Base-by-base conservation (phyloP, 2,797 vertebrate genomes). In the Macropus fuliginosus region DNA sequence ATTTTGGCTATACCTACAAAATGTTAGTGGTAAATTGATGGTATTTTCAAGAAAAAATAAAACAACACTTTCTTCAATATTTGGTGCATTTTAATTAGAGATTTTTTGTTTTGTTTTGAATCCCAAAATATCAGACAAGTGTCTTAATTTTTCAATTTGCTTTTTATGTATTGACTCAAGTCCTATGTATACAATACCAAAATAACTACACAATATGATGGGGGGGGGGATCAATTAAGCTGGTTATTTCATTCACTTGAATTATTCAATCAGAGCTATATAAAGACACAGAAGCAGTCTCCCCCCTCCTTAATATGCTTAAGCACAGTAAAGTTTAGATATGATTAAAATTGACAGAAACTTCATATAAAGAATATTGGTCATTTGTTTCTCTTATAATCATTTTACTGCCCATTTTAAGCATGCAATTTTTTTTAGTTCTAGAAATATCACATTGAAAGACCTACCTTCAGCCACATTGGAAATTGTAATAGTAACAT, bases 41-140 rank as follows among this genome's bases (percentile, higher is more conserved):
- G 87, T 96, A 56, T 94, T 93, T 96, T 96, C 95, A 95, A 97
- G 95, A 97, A 97, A 92, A 91, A 74, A 28, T 52, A 92, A 95
- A 93, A 66, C 50, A 94, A 18, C 0, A 46, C 31, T 95, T 95
- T 56, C 31, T 94, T 96, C 87, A 90, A 62, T 93, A 93, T 95
- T 74, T n/a, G n/a, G n/a, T 40, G 16, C n/a, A 74, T 21, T 74
- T 74, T 16, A 40, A n/a, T 18, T 74, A 74, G n/a, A 74, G 1
- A 40, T 74, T 40, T 40, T 66, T 66, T 66, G 14, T 66, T 66
- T n/a, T 66, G 34, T 74, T 95, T 93, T 81, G 34, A 74, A 66
- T 96, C 56, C 50, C 34, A 87, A 91, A 95, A 46, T 95, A 54
- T 9, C 55, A 91, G 66, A 93, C 87, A 95, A 40, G n/a, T 74